Evolutionary conservation across 1,140 invertebrate species (phyloP).

Genomic region (Cotesia typhae): DNA sequence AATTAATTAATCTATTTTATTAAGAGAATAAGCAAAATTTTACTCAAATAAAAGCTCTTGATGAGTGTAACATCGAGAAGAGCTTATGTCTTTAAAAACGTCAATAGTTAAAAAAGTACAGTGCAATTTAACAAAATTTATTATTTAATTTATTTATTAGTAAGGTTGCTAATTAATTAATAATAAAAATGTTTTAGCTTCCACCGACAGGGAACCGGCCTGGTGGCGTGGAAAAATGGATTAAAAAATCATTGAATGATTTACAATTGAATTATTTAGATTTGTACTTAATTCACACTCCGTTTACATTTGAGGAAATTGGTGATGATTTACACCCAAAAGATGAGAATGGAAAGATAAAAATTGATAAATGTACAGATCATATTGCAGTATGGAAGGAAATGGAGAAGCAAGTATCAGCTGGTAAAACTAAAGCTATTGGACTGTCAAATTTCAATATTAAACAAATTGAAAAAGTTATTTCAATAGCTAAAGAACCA

Average conservation of each 20-base stretch:
- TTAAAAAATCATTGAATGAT: slow-evolving; percentile 69
- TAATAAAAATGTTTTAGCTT: slow-evolving; percentile 48
- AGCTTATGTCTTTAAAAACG: too few species aligned
- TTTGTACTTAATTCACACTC: slow-evolving; percentile 75
- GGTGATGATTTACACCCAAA: slow-evolving; percentile 63
- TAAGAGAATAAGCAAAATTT: too few species aligned
- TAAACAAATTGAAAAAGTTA: slow-evolving; percentile 72
- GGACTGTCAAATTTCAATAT: slow-evolving; percentile 84
- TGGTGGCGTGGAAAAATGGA: slow-evolving; percentile 68
- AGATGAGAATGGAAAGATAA: slow-evolving; percentile 70
- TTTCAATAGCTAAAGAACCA: slow-evolving; percentile 68
- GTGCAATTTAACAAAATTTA: too few species aligned
- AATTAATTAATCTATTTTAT: too few species aligned
- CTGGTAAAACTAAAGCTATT: slow-evolving; percentile 73
- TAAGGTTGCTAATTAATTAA: background rate
- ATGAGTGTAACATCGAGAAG: too few species aligned
- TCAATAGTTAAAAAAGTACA: too few species aligned
- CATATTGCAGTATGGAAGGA: slow-evolving; percentile 77
- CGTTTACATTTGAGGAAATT: slow-evolving; percentile 72
- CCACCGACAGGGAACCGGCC: slow-evolving; percentile 64
- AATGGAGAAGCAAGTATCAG: slow-evolving; percentile 74
- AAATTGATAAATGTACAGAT: slow-evolving; percentile 73
- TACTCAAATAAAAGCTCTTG: too few species aligned
- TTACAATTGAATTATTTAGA: slow-evolving; percentile 75
- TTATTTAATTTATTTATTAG: background rate